Percentiles rank a stretch among this genome's conserved stretches.
Conservation (phyloP, 2,797 vertebrate species). For the Scleropages formosus region DNA sequence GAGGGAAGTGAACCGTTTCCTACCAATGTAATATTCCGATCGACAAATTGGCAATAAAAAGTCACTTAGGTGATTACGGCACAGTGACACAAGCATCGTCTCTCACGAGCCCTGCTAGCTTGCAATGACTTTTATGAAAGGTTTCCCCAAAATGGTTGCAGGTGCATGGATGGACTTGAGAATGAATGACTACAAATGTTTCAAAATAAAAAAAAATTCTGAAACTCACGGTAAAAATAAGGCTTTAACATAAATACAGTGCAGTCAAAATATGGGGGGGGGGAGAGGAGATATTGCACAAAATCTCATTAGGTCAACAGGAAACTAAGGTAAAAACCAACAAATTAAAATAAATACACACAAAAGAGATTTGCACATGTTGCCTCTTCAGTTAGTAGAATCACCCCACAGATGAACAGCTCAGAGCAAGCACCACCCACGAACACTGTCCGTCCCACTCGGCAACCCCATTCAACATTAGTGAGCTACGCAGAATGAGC, state of each 20-base stretch:
- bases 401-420: slow-evolving; percentile 52
- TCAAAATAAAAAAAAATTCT: too few species aligned
- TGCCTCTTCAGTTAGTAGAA: slow-evolving; percentile 48
- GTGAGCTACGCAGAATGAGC: slow-evolving; percentile 52
- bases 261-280: slow-evolving; percentile 41
- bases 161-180: slow-evolving; percentile 44
- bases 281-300: slow-evolving; percentile 47
- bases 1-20: neutral
- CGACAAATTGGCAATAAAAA: slow-evolving; percentile 3
- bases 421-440: slow-evolving; percentile 61
- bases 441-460: slow-evolving; percentile 32
- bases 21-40: neutral
- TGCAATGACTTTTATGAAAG: neutral
- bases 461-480: slow-evolving; percentile 35
- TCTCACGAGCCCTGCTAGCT: neutral
- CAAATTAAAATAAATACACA: slow-evolving; percentile 32
- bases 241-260: slow-evolving; percentile 36
- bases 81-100: neutral
- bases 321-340: slow-evolving; percentile 22
- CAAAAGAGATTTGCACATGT: slow-evolving; percentile 33
- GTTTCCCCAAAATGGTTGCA: slow-evolving; percentile 56
- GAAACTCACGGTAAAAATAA: slow-evolving; percentile 8
- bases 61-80: slow-evolving; percentile 14
- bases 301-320: slow-evolving; percentile 47
- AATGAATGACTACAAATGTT: slow-evolving; percentile 49